A percentile compares a stretch with the other conserved stretches of the same genome.
These are phyloP conservation scores for Berghia stephanieae DNA, from an alignment of 1,140 invertebrate genomes.

Conservation along the genomic window DNA sequence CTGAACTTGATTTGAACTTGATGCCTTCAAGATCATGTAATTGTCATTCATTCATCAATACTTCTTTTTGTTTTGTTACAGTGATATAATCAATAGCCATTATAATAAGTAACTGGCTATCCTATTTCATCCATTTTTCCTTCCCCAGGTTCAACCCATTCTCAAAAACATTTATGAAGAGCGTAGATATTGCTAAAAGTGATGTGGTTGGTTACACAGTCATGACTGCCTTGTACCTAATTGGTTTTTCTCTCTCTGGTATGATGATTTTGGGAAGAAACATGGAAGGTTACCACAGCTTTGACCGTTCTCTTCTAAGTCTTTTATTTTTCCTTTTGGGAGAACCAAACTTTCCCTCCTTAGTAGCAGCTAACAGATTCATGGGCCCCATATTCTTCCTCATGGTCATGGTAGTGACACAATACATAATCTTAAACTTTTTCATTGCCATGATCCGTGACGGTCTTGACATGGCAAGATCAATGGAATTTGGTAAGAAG, in stretches of 20 bases:
- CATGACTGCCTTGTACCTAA: background rate
- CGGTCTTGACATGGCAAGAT: background rate
- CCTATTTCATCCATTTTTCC: too few relatives aligned
- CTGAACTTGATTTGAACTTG: too few relatives aligned
- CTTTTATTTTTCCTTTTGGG: background rate
- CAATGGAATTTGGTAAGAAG: background rate
- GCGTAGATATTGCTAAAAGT: too few relatives aligned
- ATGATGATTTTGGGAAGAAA: background rate
- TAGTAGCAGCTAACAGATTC: background rate
- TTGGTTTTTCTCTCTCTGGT: background rate
- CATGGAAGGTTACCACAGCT: background rate
- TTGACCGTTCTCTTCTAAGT: background rate
- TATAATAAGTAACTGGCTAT: too few relatives aligned
- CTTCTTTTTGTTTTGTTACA: too few relatives aligned
- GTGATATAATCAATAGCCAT: too few relatives aligned
- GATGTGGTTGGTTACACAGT: background rate
- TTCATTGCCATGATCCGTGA: background rate
- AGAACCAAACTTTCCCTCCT: background rate
- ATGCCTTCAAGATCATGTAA: too few relatives aligned
- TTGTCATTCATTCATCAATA: too few relatives aligned
- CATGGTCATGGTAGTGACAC: background rate
- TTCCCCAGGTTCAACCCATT: too few relatives aligned
- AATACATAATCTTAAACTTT: background rate
- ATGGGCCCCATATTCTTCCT: background rate
- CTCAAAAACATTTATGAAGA: too few relatives aligned